Evolutionary conservation across 2,888 invertebrate species (phyloP), one percentile per base, ranked within the genome.

Genomic region (Nephrotoma guestfalica): DNA sequence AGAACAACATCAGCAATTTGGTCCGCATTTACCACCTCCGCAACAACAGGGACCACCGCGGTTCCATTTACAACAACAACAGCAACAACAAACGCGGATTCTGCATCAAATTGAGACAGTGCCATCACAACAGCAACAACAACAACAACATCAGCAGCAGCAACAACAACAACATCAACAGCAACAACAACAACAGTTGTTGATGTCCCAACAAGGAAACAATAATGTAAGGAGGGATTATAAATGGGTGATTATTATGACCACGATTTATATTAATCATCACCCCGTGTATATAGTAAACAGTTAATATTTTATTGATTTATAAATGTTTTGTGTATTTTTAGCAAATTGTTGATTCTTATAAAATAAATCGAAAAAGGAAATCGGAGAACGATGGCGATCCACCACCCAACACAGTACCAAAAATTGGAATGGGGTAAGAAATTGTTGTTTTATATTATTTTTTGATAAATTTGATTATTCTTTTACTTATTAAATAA

Each of bases 371-470:
- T 51, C 86, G 85, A 18, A 87, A 87, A 85, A 86, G 86, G 6
- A 86, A 86, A 71, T 30, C 42, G 6, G 88, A 88, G 7, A 87
- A 87, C n/a, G 88, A 88, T 41, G 87, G 87, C 57, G 40, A 51
- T 6, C 86, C 86, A n/a, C 86, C 86, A 7, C 41, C 87, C 4
- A 87, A 86, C 87, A 84, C 88, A 57, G 88, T 86, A 41, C 87
- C 88, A 42, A 87, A 88, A 86, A 87, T 88, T 86, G 88, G 88
- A 87, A 88, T 88, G 88, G 88, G 88, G 88, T 88, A 87, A 88
- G 88, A 85, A 18, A 30, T 9, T 7, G n/a, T 15, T 51, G 9
- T 71, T 71, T 71, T 71, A 18, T 51, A 15, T 71, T 30, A 85
- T 15, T 43, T 41, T 83, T 84, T 84, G 30, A 30, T 30, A 41